Evolutionary conservation across 2,113 vertebrate species (phyloP), one percentile per base, ranked within the genome.

Genomic region (Rhabdomys dilectus): DNA sequence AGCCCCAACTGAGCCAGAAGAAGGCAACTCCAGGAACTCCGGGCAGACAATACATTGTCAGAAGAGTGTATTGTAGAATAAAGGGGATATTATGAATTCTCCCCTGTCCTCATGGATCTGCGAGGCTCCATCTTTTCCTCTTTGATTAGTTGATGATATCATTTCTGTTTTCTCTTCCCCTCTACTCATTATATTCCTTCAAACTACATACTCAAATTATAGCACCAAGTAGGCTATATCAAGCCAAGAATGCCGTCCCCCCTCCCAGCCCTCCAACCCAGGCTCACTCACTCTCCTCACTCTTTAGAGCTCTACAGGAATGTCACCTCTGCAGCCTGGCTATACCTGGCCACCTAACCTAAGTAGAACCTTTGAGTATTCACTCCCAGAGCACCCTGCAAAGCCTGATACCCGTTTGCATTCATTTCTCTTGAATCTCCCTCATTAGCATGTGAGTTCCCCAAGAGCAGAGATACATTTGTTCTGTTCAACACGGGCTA

Each of bases 161-260:
- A 4, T 26, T 77, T 91, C 24, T 36, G 5, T 34, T 72, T 29
- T n/a, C 5, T 15, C 8, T 8, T 11, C 34, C 34, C 36, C 39
- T 64, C n/a, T 36, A 80, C 19, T 29, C n/a, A 4, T 15, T 17
- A 7, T 5, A 39, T 19, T 64, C 64, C 7, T 51, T 64, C 73
- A 21, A 58, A 68, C 26, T 8, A 8, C 6, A 26, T 10, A 0
- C 15, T 31, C 56, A 26, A 17, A 1, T 13, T 21, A 8, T 0
- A 8, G 24, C 0, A 0, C 68, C 76, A 60, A 29, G 36, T 19
- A 34, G 0, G 4, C 5, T 51, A 26, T 31, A 9, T 42, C 85
- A 21, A 48, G 5, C 68, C 75, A 31, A 31, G 31, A 39, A 62
- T 42, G 45, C 56, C 58, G 60, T 45, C 36, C 21, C 39, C 13